phyloP scores from a whole-genome alignment of 2,113 vertebrate species.

The Mus spicilegus region DNA sequence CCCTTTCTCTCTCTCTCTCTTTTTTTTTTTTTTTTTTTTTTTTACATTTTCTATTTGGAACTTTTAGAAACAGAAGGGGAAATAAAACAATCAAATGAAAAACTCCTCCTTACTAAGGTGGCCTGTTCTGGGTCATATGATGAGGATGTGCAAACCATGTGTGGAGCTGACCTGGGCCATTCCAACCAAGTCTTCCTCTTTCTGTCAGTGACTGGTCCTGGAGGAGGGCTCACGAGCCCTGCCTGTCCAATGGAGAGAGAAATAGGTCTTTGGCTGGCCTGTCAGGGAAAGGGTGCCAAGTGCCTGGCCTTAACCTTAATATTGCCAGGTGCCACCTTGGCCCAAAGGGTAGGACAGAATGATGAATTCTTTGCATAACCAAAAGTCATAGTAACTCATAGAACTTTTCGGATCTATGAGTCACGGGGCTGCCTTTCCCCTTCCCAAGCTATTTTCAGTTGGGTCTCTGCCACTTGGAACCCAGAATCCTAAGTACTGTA shows the following conservation, averaged over 20 bases:
- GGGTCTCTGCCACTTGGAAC: slow-evolving; percentile 2
- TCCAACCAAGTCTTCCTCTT: background rate
- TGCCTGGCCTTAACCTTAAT: background rate
- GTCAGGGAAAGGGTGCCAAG: background rate
- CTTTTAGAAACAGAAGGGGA: background rate
- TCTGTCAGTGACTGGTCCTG: background rate
- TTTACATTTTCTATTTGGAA: slow-evolving; percentile 3
- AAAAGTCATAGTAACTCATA: background rate
- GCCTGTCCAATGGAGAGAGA: background rate
- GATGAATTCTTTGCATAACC: background rate
- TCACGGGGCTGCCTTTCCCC: background rate
- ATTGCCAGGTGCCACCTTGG: background rate
- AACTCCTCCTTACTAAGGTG: background rate
- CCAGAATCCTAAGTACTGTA: background rate
- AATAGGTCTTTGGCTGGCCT: background rate
- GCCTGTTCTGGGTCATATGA: background rate
- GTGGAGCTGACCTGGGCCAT: background rate
- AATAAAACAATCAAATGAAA: background rate
- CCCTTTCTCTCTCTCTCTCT: background rate
- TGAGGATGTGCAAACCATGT: background rate
- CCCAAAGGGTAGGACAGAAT: background rate
- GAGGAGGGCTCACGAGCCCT: background rate
- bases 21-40: background rate
- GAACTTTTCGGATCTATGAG: background rate
- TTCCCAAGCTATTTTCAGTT: background rate